A percentile compares a stretch with the other conserved stretches of the same genome.
Conservation (phyloP, 2,113 vertebrate species). For the Macaca mulatta region DNA sequence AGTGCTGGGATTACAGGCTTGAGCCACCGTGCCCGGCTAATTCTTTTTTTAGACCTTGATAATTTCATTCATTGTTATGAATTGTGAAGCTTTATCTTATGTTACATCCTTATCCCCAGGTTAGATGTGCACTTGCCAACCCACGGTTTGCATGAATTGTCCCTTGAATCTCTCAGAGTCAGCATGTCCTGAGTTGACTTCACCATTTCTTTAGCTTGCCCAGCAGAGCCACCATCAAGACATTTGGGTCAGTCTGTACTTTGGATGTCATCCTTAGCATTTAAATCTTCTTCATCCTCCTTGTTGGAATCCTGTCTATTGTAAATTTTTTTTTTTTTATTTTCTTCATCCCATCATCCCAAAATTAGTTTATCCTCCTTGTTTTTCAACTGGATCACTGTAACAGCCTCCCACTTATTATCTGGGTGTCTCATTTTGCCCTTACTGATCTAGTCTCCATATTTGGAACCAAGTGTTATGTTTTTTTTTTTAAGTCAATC, state of each 20-base stretch:
- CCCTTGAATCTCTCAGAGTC: not conserved
- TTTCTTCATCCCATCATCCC: not conserved
- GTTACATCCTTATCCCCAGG: not conserved
- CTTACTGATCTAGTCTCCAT: not conserved
- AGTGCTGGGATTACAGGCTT: too few relatives aligned
- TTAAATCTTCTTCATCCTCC: not conserved
- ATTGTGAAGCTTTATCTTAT: not conserved
- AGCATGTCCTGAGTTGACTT: not conserved
- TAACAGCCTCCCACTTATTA: not conserved
- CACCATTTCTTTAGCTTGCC: too few relatives aligned
- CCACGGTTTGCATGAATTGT: not conserved
- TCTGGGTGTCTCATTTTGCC: not conserved
- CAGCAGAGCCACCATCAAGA: not conserved
- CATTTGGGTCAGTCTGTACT: not conserved
- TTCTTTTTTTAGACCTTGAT: not conserved
- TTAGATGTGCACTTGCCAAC: not conserved
- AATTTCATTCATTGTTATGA: not conserved
- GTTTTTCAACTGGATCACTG: not conserved
- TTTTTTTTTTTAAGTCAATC: not conserved
- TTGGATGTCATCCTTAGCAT: too few relatives aligned
- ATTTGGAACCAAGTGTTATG: too few relatives aligned
- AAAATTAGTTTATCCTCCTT: not conserved
- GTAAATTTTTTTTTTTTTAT: not conserved
- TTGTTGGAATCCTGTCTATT: too few relatives aligned
- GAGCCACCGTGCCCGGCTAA: not conserved